A percentile compares a stretch with the other conserved stretches of the same genome.
phyloP scores from a whole-genome alignment of 2,888 invertebrate species.

The Argynnis bischoffii region DNA sequence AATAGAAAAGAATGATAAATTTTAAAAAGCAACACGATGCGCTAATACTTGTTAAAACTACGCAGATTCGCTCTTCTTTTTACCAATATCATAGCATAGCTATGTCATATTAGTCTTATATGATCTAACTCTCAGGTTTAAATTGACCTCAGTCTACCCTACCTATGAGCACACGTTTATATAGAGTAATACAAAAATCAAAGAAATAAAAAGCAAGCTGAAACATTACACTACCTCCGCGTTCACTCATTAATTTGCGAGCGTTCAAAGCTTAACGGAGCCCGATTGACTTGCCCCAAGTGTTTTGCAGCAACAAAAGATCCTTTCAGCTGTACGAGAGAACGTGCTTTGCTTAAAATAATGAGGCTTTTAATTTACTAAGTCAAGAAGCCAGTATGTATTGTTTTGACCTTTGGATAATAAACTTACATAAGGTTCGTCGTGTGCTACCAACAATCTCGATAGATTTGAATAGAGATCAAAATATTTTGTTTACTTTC shows the following conservation, averaged over 20 bases:
- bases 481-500: neutral
- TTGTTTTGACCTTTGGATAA: constrained; percentile 45
- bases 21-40: too few species aligned
- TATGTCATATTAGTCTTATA: too few species aligned
- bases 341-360: constrained; percentile 72
- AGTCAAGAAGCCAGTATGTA: constrained; percentile 52
- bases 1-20: too few species aligned
- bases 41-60: too few species aligned
- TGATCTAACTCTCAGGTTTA: too few species aligned
- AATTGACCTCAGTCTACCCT: neutral
- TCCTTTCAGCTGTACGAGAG: constrained; percentile 66
- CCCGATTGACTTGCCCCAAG: constrained; percentile 75
- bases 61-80: too few species aligned
- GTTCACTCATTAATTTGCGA: constrained; percentile 75
- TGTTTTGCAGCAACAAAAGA: constrained; percentile 76
- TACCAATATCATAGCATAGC: too few species aligned
- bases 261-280: constrained; percentile 64
- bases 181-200: constrained; percentile 36
- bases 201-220: constrained; percentile 51
- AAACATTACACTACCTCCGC: constrained; percentile 59
- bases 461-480: neutral
- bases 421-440: constrained; percentile 13
- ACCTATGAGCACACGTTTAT: constrained; percentile 3
- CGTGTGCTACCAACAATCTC: constrained; percentile 13
- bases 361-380: constrained; percentile 73